Conservation (phyloP, 2,797 vertebrate genomes). For the Gadopsis bispinosus region DNA sequence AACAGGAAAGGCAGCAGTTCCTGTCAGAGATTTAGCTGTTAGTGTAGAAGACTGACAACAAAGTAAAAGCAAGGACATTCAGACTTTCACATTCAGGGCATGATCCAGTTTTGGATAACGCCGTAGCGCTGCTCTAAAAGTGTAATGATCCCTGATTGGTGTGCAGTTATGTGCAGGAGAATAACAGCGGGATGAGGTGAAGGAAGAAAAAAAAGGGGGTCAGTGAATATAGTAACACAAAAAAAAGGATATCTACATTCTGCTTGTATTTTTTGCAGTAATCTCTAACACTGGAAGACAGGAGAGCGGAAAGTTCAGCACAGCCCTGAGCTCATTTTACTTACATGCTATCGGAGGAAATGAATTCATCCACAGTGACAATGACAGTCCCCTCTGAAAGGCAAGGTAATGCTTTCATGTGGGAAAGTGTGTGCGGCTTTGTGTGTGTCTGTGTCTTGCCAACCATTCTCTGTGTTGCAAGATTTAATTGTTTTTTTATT, state of each 20-base stretch:
- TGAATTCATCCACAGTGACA: not conserved
- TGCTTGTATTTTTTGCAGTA: not conserved
- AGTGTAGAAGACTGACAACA: slow-evolving; percentile 53
- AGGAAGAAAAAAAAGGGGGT: slow-evolving; percentile 7
- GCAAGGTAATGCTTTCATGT: slow-evolving; percentile 1
- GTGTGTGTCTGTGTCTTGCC: not conserved
- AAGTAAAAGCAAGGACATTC: slow-evolving; percentile 37
- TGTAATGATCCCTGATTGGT: slow-evolving; percentile 43
- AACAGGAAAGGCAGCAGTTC: slow-evolving; percentile 42
- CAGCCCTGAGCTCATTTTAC: slow-evolving; percentile 25
- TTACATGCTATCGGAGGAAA: slow-evolving; percentile 16
- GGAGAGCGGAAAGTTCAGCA: slow-evolving; percentile 33
- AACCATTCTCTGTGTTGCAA: not conserved
- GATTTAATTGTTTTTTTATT: not conserved
- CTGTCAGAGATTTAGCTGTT: slow-evolving; percentile 52
- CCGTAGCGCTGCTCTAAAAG: slow-evolving; percentile 31
- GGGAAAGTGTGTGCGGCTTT: not conserved
- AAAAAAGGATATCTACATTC: slow-evolving; percentile 9
- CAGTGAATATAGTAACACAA: slow-evolving; percentile 20
- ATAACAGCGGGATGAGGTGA: slow-evolving; percentile 34
- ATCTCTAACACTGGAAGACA: slow-evolving; percentile 12
- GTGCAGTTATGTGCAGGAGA: slow-evolving; percentile 31
- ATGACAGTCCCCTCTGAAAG: not conserved
- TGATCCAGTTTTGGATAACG: slow-evolving; percentile 45
- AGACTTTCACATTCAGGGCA: slow-evolving; percentile 31